A percentile compares a stretch with the other conserved stretches of the same genome.
These are phyloP conservation scores for Masnerella sp. DNA, from an alignment of 2,888 invertebrate species.

Conservation along the genomic window DNA sequence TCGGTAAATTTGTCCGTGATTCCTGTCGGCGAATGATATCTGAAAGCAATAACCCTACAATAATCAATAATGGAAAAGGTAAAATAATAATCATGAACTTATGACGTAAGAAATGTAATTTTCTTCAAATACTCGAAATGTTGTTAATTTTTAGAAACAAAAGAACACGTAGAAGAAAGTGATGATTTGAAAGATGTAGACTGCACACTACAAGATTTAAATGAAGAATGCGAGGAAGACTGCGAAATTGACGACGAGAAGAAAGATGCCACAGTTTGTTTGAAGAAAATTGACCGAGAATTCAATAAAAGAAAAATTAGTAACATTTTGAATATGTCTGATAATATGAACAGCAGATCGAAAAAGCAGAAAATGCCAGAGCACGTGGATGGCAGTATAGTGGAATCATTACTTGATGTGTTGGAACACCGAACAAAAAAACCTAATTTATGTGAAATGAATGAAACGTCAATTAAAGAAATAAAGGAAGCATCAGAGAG, in stretches of 20 bases:
- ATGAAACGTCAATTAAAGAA: conserved; percentile 3
- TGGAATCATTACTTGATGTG: conserved; percentile 11
- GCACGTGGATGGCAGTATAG: neutral
- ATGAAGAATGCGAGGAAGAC: too few relatives aligned
- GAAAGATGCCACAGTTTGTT: too few relatives aligned
- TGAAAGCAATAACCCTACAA: neutral
- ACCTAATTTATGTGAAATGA: neutral
- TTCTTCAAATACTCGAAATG: too few relatives aligned
- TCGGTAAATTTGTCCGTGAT: conserved; percentile 1
- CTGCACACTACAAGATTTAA: too few relatives aligned
- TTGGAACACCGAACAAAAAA: conserved; percentile 11
- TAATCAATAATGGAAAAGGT: neutral
- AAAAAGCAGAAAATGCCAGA: conserved; percentile 5
- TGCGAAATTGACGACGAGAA: too few relatives aligned
- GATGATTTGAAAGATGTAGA: too few relatives aligned
- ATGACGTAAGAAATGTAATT: neutral
- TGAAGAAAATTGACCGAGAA: neutral
- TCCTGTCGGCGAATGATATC: neutral
- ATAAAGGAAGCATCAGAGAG: conserved; percentile 11
- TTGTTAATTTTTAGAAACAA: too few relatives aligned
- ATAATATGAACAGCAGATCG: neutral
- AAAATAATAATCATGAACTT: neutral
- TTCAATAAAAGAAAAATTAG: neutral
- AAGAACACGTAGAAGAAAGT: too few relatives aligned
- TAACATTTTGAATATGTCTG: conserved; percentile 1